A percentile compares a stretch with the other conserved stretches of the same genome.
Conservation (phyloP, 2,797 vertebrate species). For the Enteromius afrohamiltoni region DNA sequence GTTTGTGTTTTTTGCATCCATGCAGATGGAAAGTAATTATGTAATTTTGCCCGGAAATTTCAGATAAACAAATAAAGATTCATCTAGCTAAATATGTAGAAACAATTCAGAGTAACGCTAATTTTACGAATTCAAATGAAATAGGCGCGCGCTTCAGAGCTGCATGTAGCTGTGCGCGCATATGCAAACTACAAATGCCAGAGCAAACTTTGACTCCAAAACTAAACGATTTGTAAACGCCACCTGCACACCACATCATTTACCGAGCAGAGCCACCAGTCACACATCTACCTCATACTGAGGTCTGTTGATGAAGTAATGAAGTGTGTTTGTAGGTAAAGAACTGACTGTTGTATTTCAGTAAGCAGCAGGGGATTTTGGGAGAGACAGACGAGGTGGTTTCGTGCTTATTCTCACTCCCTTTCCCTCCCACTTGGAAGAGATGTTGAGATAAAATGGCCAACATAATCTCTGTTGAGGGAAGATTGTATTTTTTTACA, state of each 20-base stretch:
- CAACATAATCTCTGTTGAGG: slow-evolving; percentile 41
- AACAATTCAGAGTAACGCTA: neutral
- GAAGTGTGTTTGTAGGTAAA: slow-evolving; percentile 31
- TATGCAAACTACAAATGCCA: slow-evolving; percentile 7
- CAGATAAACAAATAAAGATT: slow-evolving; percentile 1
- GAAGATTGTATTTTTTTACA: neutral
- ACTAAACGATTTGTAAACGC: neutral
- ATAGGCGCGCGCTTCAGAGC: neutral
- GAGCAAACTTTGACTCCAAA: slow-evolving; percentile 14
- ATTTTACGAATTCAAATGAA: slow-evolving; percentile 17
- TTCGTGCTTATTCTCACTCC: slow-evolving; percentile 32
- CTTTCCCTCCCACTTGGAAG: slow-evolving; percentile 52
- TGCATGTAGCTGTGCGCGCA: neutral
- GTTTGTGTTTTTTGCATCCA: neutral
- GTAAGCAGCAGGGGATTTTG: slow-evolving; percentile 63
- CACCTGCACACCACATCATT: neutral
- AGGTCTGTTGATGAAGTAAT: slow-evolving; percentile 6
- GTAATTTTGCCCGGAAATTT: neutral
- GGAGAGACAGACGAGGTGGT: slow-evolving; percentile 60
- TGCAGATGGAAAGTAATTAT: slow-evolving; percentile 1
- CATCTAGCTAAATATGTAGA: neutral
- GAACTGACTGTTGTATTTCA: slow-evolving; percentile 13
- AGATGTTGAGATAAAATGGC: slow-evolving; percentile 27
- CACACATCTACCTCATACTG: neutral
- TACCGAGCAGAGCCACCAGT: neutral